Conservation (phyloP, 2,888 invertebrate species). For the Pherbina coryleti region DNA sequence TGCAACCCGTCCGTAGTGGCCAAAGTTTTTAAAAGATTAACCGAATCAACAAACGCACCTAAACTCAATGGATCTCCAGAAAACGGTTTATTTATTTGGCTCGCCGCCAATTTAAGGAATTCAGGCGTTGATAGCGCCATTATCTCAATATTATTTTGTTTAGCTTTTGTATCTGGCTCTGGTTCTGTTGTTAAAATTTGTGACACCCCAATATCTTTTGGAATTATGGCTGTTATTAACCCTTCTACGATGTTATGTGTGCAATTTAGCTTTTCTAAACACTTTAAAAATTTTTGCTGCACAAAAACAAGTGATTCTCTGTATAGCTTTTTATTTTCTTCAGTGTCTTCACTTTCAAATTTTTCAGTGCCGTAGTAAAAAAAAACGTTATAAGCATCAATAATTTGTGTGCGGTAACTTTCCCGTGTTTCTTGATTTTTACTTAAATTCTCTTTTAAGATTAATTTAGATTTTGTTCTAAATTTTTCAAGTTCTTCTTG, state of each 20-base stretch:
- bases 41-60: neutral
- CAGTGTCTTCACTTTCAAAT: neutral
- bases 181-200: neutral
- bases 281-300: neutral
- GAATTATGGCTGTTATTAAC: too few relatives aligned
- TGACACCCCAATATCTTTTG: too few relatives aligned
- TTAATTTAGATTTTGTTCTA: neutral
- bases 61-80: too few relatives aligned
- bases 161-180: neutral
- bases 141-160: neutral
- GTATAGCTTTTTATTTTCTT: neutral
- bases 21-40: neutral
- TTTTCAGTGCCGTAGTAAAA: neutral
- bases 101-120: constrained; percentile 2
- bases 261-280: neutral
- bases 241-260: neutral
- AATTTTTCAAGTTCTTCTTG: neutral
- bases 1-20: neutral
- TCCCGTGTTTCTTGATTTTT: neutral
- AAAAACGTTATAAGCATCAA: neutral
- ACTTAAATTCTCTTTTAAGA: neutral
- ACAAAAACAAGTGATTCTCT: neutral
- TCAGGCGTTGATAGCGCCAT: neutral
- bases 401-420: neutral
- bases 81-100: constrained; percentile 1